phyloP scores from a whole-genome alignment of 2,113 vertebrate species.

The Grammatotria lemairii region DNA sequence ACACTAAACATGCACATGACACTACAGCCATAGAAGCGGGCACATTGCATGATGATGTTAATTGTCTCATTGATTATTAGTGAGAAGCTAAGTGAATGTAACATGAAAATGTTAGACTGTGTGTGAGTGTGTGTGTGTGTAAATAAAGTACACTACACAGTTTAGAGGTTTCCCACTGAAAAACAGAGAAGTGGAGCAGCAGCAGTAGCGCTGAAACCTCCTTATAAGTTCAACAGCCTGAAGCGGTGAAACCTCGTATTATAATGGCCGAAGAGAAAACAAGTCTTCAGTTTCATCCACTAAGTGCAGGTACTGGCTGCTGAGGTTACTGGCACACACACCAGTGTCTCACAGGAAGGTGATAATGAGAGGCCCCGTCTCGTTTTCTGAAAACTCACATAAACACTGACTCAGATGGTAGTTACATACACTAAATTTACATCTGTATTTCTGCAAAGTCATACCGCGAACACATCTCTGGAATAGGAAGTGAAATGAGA shows the following conservation, averaged over 20 bases:
- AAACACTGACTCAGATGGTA: background rate
- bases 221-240: background rate
- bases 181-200: background rate
- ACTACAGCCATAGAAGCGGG: background rate
- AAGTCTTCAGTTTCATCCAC: slow-evolving; percentile 1
- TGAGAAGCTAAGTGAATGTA: slow-evolving; percentile 9
- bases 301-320: slow-evolving; percentile 1
- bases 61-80: slow-evolving; percentile 32
- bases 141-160: background rate
- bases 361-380: background rate
- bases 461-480: background rate
- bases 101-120: slow-evolving; percentile 19
- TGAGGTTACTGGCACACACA: background rate
- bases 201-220: background rate
- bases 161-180: background rate
- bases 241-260: slow-evolving; percentile 11
- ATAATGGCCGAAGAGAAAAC: background rate
- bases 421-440: background rate
- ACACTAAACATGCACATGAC: background rate
- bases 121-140: background rate
- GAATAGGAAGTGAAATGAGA: slow-evolving; percentile 47
- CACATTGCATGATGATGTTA: background rate
- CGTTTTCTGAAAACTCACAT: background rate
- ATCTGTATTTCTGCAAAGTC: slow-evolving; percentile 22
- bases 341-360: background rate